Conservation (phyloP, 2,888 invertebrate species). For the Troides helena region DNA sequence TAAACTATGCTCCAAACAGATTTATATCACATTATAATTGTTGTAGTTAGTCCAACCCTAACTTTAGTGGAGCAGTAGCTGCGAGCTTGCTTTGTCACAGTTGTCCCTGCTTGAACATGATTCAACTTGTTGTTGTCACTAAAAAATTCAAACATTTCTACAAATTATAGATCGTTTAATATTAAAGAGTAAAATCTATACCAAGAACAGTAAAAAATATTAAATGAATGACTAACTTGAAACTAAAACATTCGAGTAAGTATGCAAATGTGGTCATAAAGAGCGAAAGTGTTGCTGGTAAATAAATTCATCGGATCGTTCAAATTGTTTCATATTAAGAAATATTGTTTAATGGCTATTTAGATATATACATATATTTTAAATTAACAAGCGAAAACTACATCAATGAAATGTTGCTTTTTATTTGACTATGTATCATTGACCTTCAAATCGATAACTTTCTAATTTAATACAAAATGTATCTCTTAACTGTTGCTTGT, state of each 20-base stretch:
- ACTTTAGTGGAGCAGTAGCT: too few species aligned
- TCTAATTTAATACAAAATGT: constrained; percentile 20
- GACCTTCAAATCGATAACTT: constrained; percentile 18
- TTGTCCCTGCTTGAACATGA: too few species aligned
- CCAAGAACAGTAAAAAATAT: not conserved
- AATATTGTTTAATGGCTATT: constrained; percentile 11
- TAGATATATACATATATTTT: constrained; percentile 3
- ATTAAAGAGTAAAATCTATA: not conserved
- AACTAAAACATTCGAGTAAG: constrained; percentile 8
- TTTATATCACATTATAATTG: too few species aligned
- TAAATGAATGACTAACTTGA: constrained; percentile 3
- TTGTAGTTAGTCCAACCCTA: too few species aligned
- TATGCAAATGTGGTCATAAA: constrained; percentile 26
- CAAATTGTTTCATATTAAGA: constrained; percentile 24
- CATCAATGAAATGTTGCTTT: not conserved
- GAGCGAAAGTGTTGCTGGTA: constrained; percentile 20
- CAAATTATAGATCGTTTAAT: not conserved
- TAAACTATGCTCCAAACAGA: too few species aligned
- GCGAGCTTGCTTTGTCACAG: too few species aligned
- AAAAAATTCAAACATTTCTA: not conserved
- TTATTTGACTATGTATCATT: constrained; percentile 3
- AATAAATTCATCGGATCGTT: constrained; percentile 4
- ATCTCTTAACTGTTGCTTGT: constrained; percentile 3
- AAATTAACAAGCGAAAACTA: not conserved
- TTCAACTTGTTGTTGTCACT: not conserved